Conservation (phyloP, 2,113 vertebrate species). For the Lamprotornis superbus region DNA sequence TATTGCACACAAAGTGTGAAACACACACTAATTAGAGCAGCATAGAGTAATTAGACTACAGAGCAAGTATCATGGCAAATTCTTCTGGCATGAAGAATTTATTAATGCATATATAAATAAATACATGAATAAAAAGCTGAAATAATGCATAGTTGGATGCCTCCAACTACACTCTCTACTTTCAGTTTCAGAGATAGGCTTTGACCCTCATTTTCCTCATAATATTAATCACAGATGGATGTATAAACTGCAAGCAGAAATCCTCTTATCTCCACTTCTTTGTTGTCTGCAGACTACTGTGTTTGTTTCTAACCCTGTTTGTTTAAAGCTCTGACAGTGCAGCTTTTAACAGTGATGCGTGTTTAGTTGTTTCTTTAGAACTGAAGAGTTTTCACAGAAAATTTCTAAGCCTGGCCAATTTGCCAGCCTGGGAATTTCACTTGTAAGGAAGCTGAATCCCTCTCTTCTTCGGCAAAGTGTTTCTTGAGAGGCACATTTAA, state of each 20-base stretch:
- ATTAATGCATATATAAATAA: neutral
- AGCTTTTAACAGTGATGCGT: neutral
- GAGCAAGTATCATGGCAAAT: neutral
- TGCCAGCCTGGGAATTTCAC: neutral
- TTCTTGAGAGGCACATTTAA: neutral
- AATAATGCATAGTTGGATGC: neutral
- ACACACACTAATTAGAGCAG: neutral
- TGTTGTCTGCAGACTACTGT: neutral
- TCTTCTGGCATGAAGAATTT: neutral
- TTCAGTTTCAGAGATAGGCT: neutral
- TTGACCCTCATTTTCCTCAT: neutral
- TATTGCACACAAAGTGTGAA: neutral
- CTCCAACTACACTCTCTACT: neutral
- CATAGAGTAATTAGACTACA: neutral
- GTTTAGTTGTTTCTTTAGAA: neutral
- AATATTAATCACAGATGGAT: constrained; percentile 49
- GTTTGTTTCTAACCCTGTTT: neutral
- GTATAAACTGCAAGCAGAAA: constrained; percentile 43
- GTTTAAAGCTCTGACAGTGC: neutral
- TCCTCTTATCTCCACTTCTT: constrained; percentile 53
- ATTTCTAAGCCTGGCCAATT: neutral
- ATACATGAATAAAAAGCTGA: neutral
- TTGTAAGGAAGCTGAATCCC: neutral
- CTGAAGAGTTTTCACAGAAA: neutral
- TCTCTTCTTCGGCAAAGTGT: neutral